phyloP scores from a whole-genome alignment of 1,140 invertebrate species.

The Agrilus planipennis region DNA sequence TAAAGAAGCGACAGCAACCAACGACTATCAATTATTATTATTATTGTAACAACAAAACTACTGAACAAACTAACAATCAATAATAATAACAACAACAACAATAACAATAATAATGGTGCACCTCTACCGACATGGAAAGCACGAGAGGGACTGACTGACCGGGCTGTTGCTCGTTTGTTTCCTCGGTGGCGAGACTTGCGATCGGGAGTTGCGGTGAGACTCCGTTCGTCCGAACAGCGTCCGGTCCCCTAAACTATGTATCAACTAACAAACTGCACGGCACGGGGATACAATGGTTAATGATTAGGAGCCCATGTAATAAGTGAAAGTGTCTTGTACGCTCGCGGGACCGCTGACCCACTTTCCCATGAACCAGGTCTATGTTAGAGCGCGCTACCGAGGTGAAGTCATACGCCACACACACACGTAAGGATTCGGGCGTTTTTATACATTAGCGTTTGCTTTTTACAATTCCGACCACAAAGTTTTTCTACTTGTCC shows the following conservation, averaged over 20 bases:
- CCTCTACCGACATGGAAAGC: slow-evolving; percentile 1
- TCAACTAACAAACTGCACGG: slow-evolving; percentile 17
- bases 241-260: not conserved
- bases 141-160: slow-evolving; percentile 9
- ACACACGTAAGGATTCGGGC: slow-evolving; percentile 5
- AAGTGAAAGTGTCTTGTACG: slow-evolving; percentile 59
- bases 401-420: slow-evolving; percentile 30
- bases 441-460: not conserved
- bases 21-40: too few species aligned
- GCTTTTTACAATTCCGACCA: not conserved
- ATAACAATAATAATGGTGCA: slow-evolving; percentile 1
- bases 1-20: too few species aligned
- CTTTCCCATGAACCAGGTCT: slow-evolving; percentile 54
- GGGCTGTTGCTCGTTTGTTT: too few species aligned
- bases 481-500: too few species aligned
- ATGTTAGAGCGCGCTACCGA: slow-evolving; percentile 44
- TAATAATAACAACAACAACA: not conserved
- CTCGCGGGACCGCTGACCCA: slow-evolving; percentile 43
- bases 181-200: slow-evolving; percentile 1
- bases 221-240: slow-evolving; percentile 1
- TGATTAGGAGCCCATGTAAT: slow-evolving; percentile 52
- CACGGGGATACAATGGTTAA: slow-evolving; percentile 47
- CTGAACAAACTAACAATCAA: too few species aligned
- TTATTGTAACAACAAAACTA: too few species aligned
- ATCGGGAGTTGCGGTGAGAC: slow-evolving; percentile 3